These are phyloP conservation scores for Thamnophis elegans DNA, from an alignment of 2,797 vertebrate genomes.

Conservation along the genomic window DNA sequence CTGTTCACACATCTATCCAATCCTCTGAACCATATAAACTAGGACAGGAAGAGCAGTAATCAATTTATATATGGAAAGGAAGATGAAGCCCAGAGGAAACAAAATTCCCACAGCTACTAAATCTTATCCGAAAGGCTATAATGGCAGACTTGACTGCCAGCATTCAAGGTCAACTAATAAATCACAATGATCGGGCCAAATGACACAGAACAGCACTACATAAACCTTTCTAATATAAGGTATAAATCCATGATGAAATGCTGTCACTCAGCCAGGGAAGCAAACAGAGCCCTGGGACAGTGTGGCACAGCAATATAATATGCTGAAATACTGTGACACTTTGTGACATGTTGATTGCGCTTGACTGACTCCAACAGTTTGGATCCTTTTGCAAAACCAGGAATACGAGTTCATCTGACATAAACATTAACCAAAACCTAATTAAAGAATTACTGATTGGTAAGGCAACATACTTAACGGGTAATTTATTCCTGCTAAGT, in stretches of 20 bases:
- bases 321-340: not conserved
- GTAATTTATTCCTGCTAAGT: too few species aligned
- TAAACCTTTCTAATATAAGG: constrained; percentile 12
- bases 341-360: not conserved
- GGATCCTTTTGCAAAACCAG: not conserved
- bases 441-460: not conserved
- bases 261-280: not conserved
- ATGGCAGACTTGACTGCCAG: not conserved
- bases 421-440: not conserved
- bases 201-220: not conserved
- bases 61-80: constrained; percentile 15
- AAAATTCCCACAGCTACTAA: not conserved
- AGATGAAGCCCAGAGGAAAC: not conserved
- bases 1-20: constrained; percentile 12
- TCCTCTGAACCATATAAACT: not conserved
- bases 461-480: not conserved
- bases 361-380: not conserved
- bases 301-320: not conserved
- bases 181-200: constrained; percentile 25
- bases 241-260: constrained; percentile 9
- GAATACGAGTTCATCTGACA: not conserved
- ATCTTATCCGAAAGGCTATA: constrained; percentile 24
- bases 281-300: not conserved
- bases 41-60: constrained; percentile 6
- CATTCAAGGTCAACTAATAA: constrained; percentile 14